Evolutionary conservation across 2,888 invertebrate species (phyloP).

Genomic region (Cataglyphis cursor): DNA sequence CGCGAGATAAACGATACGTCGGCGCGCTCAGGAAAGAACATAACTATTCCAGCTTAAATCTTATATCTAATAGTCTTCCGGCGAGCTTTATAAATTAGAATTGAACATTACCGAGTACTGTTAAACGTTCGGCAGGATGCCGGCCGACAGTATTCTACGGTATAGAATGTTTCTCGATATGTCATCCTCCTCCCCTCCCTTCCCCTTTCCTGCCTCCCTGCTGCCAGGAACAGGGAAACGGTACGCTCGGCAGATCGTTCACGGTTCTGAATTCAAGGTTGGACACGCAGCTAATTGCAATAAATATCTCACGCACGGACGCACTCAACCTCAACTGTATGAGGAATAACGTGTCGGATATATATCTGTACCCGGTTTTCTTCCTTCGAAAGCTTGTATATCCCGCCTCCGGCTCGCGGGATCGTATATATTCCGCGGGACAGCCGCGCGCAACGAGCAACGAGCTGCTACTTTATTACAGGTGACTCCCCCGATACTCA

Average conservation of each 20-base stretch:
- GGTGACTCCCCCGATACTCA: conserved; percentile 63
- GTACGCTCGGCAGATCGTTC: conserved; percentile 41
- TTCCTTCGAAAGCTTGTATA: conserved; percentile 26
- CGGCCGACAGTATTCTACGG: neutral
- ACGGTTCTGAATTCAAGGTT: conserved; percentile 45
- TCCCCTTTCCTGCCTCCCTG: neutral
- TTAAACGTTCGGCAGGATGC: conserved; percentile 35
- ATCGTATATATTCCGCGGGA: conserved; percentile 55
- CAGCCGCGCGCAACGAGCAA: conserved; percentile 58
- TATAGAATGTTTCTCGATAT: conserved; percentile 31
- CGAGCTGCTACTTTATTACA: conserved; percentile 63
- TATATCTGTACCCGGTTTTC: conserved; percentile 39
- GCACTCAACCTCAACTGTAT: conserved; percentile 32
- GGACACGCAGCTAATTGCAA: conserved; percentile 56
- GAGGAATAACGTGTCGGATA: conserved; percentile 47
- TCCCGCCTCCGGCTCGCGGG: conserved; percentile 32
- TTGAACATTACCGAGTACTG: conserved; percentile 37
- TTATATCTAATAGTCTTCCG: conserved; percentile 40
- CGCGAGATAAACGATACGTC: conserved; percentile 32
- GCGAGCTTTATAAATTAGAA: conserved; percentile 46
- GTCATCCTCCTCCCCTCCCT: neutral
- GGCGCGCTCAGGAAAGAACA: neutral
- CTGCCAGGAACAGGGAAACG: conserved; percentile 37
- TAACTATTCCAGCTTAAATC: conserved; percentile 6
- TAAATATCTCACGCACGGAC: conserved; percentile 35